These are phyloP conservation scores for Phania funesta DNA, from an alignment of 2,888 invertebrate species.

Conservation along the genomic window DNA sequence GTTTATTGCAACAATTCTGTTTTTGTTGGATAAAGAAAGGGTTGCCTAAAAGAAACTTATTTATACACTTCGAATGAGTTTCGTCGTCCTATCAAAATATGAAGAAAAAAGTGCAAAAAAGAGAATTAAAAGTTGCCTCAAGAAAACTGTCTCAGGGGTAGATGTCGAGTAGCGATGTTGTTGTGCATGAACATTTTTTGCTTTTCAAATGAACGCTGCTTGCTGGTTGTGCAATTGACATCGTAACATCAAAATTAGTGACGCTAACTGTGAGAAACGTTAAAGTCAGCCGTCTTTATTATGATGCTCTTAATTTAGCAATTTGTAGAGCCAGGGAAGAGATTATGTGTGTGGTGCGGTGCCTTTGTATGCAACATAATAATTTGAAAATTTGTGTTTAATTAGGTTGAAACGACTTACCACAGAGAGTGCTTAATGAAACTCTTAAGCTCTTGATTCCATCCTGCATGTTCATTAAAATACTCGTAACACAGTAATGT, in stretches of 20 bases:
- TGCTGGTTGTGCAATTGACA: constrained; percentile 2
- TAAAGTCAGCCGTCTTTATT: not conserved
- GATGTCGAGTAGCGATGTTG: not conserved
- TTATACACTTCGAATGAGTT: too few species aligned
- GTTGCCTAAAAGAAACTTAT: too few species aligned
- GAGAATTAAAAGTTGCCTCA: too few species aligned
- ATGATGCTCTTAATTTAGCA: not conserved
- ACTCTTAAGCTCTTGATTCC: constrained; percentile 37
- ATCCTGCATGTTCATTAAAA: constrained; percentile 38
- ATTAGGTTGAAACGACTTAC: constrained; percentile 48
- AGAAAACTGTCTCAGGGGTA: too few species aligned
- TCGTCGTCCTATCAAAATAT: too few species aligned
- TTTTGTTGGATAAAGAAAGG: too few species aligned
- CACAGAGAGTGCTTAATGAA: constrained; percentile 46
- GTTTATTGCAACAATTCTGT: too few species aligned
- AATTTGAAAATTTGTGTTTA: constrained; percentile 58
- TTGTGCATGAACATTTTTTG: not conserved
- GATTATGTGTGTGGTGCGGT: not conserved
- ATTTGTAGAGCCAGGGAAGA: constrained; percentile 2
- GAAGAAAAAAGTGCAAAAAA: too few species aligned
- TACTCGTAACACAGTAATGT: not conserved
- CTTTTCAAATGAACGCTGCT: not conserved
- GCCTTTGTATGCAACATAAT: constrained; percentile 25
- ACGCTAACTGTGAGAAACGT: not conserved
- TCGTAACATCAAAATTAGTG: constrained; percentile 15